These are phyloP conservation scores for Agapornis canus DNA, from an alignment of 2,797 vertebrate species.

Conservation along the genomic window DNA sequence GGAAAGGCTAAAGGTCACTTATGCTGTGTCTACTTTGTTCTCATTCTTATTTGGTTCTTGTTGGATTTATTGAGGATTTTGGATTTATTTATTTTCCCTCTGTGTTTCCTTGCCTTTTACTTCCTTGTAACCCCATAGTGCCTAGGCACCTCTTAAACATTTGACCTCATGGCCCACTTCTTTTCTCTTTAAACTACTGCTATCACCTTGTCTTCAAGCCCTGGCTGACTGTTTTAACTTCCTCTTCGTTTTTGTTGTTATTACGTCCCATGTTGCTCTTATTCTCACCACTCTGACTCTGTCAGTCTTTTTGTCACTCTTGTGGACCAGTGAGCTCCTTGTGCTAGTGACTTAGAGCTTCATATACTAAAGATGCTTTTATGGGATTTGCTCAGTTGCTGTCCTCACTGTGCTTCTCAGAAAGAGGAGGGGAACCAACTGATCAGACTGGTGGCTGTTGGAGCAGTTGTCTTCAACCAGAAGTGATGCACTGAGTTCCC, in stretches of 20 bases:
- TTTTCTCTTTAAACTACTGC: background rate
- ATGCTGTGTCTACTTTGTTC: background rate
- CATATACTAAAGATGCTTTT: too few species aligned
- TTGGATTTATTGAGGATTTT: background rate
- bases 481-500: background rate
- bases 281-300: background rate
- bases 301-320: background rate
- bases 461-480: background rate
- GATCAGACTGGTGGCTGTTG: background rate
- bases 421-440: background rate
- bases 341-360: background rate
- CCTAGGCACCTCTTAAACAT: background rate
- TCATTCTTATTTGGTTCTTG: background rate
- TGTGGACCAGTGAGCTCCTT: accelerated
- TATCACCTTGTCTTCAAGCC: background rate
- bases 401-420: background rate
- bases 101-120: background rate
- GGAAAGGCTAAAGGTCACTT: background rate
- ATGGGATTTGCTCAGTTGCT: background rate
- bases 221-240: background rate
- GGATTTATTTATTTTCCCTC: background rate
- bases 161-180: background rate
- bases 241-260: background rate
- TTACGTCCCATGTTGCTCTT: background rate
- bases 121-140: background rate